phyloP scores from a whole-genome alignment of 2,113 vertebrate genomes.

The Poeciliopsis occidentalis region DNA sequence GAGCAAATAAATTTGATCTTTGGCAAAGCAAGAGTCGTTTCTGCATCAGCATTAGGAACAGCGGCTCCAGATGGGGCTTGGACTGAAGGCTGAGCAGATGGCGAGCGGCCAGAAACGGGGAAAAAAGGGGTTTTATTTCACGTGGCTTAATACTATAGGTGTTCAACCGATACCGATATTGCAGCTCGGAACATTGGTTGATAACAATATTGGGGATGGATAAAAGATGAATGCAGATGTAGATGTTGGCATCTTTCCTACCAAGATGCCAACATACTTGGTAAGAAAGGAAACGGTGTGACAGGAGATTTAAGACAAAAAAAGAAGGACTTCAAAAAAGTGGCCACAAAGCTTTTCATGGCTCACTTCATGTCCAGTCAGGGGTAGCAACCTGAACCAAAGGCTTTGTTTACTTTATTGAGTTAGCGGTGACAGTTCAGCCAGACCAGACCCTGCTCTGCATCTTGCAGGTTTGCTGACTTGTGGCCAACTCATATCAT shows the following conservation, averaged over 20 bases:
- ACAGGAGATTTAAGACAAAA: not conserved
- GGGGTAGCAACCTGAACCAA: conserved; percentile 7
- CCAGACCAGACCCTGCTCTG: conserved; percentile 1
- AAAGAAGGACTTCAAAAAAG: not conserved
- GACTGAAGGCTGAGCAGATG: conserved; percentile 25
- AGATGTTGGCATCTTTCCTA: no score
- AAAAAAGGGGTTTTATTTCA: not conserved
- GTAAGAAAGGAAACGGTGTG: not conserved
- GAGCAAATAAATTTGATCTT: conserved; percentile 32
- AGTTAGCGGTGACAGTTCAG: conserved; percentile 38
- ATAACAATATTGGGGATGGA: no score
- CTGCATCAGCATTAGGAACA: not conserved
- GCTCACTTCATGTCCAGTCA: conserved; percentile 1
- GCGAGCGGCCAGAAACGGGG: not conserved
- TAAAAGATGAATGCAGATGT: no score
- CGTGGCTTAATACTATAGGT: no score
- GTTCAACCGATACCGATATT: no score
- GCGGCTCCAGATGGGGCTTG: not conserved
- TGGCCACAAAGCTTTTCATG: not conserved
- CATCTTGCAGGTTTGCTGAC: conserved; percentile 44
- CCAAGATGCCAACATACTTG: not conserved
- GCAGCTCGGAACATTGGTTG: no score
- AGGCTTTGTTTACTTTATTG: conserved; percentile 27
- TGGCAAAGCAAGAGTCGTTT: conserved; percentile 1
- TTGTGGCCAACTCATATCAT: conserved; percentile 55